Base-by-base conservation (phyloP, 1,140 invertebrate genomes). In the Diachasma alloeum region DNA sequence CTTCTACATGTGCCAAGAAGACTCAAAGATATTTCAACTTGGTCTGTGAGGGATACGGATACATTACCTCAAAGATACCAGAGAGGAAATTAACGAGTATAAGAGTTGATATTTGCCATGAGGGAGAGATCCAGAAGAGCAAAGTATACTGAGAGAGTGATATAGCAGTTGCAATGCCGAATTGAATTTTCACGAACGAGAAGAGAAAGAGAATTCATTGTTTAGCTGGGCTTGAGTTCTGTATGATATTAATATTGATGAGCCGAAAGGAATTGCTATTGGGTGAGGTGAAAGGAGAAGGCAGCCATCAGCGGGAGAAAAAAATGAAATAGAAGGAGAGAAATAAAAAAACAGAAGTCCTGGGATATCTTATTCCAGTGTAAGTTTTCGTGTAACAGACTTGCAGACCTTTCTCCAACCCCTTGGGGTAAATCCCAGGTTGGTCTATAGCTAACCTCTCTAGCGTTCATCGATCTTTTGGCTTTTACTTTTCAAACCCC, bases 221-320 rank as follows among this genome's bases (percentile, higher is more conserved):
- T 68, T 68, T 68, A 68, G 66, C 36, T 39, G 66, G 5, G 66
- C 26, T 37, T 68, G n/a, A 37, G n/a, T 36, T 37, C n/a, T 13
- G 6, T 31, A 0, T 4, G 6, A 68, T 68, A 68, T 68, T 68
- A 68, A 68, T 68, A 68, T 68, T 68, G 66, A 68, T 68, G 36
- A 68, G n/a, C n/a, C 26, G 36, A 75, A 75, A 75, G 31, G 44
- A 68, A 75, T 48, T 67, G 67, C 73, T 46, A 68, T 68, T 68
- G 26, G 36, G 31, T 11, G 44, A 53, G 73, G 26, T 75, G 19
- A 66, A 75, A 37, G 31, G 31, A 31, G 42, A 68, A 24, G 13
- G 37, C 24, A 74, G 19, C 15, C 19, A 19, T 19, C 42, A 39
- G 9, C 19, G 66, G 46, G 74, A 80, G 77, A 79, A 78, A 15